These are phyloP conservation scores for Drosophila sordidapex DNA, from an alignment of 2,888 invertebrate genomes.

Conservation along the genomic window DNA sequence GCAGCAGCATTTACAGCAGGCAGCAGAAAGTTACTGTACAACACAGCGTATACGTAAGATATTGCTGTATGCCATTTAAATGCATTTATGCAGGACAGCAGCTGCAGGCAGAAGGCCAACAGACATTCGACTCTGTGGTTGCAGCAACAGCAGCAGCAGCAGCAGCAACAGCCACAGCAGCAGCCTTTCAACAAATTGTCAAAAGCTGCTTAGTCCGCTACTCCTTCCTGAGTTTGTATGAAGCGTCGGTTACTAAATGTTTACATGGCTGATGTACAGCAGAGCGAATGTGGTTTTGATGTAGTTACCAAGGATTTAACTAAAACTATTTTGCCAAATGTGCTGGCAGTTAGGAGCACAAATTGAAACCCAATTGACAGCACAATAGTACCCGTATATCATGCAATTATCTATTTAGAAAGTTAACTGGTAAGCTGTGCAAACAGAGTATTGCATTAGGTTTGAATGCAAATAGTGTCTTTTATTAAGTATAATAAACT, in stretches of 20 bases:
- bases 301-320: slow-evolving; percentile 45
- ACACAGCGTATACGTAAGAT: slow-evolving; percentile 72
- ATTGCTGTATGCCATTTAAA: slow-evolving; percentile 73
- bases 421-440: neutral
- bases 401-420: neutral
- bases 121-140: slow-evolving; percentile 34
- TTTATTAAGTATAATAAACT: neutral
- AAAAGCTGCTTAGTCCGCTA: slow-evolving; percentile 63
- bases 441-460: neutral
- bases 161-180: slow-evolving; percentile 13
- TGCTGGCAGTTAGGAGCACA: slow-evolving; percentile 13
- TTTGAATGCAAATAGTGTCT: neutral
- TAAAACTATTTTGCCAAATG: slow-evolving; percentile 49
- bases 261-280: slow-evolving; percentile 37
- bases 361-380: slow-evolving; percentile 48
- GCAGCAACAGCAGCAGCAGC: slow-evolving; percentile 25
- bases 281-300: slow-evolving; percentile 35
- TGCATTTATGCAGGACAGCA: slow-evolving; percentile 70
- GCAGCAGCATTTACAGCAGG: slow-evolving; percentile 20
- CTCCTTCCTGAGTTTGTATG: slow-evolving; percentile 25
- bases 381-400: slow-evolving; percentile 3
- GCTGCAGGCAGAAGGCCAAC: slow-evolving; percentile 20
- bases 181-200: slow-evolving; percentile 74
- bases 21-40: slow-evolving; percentile 27
- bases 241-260: slow-evolving; percentile 45